A percentile compares a stretch with the other conserved stretches of the same genome.
Evolutionary conservation across 37 sponge, comb jelly and placozoan species (phyloP).

Genomic region (Halichondria panicea): DNA sequence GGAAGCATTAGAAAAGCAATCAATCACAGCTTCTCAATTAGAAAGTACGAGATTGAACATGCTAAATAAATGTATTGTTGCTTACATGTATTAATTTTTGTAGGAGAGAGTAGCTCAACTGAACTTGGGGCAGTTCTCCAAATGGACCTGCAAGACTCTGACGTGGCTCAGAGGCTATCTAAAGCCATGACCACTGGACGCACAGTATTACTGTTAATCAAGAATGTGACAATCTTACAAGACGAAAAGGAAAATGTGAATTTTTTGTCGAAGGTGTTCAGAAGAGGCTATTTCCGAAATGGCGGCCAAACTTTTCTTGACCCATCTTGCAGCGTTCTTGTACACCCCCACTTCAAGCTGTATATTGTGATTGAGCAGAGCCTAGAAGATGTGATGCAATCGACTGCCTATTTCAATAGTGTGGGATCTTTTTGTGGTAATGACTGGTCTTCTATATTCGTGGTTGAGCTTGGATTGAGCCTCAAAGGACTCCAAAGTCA

Average conservation of each 20-base stretch:
- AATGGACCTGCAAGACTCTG: neutral
- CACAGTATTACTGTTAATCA: slow-evolving; percentile 5
- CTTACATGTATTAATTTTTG: too few relatives aligned
- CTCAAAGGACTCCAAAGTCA: slow-evolving; percentile 38
- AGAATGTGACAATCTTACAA: neutral
- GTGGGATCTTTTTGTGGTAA: too few relatives aligned
- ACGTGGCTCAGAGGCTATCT: neutral
- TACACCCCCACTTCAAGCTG: slow-evolving; percentile 23
- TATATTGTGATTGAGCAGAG: slow-evolving; percentile 25
- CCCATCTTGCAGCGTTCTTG: neutral
- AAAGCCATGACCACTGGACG: neutral
- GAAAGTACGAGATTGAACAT: too few relatives aligned
- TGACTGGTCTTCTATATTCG: too few relatives aligned
- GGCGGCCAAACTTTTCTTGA: neutral
- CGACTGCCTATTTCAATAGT: neutral
- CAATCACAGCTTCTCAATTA: neutral
- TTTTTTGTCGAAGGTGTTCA: neutral
- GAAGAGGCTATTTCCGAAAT: slow-evolving; percentile 4
- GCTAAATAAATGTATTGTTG: too few relatives aligned
- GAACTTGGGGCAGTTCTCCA: neutral
- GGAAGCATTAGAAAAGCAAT: neutral
- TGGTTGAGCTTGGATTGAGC: slow-evolving; percentile 40
- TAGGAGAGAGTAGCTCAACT: neutral
- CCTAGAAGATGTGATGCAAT: neutral
- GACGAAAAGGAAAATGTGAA: neutral